Evolutionary conservation across 1,140 invertebrate species (phyloP), one percentile per base, ranked within the genome.

Genomic region (Pinna nobilis): DNA sequence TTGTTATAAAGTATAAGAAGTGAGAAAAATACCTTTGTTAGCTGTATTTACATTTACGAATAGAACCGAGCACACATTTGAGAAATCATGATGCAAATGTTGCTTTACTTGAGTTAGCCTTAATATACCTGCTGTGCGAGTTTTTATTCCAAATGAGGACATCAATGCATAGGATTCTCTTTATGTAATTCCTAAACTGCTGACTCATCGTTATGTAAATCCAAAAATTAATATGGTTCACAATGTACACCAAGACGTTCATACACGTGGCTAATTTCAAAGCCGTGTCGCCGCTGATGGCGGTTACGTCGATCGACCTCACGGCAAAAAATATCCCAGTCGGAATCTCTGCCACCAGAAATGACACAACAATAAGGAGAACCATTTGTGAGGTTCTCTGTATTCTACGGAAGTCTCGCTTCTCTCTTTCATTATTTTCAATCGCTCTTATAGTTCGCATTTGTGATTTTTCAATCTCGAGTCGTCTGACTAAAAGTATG

Each of bases 171-270:
- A 66, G 32, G 35, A 66, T n/a, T 23, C 39, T 66, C 33, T 65
- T 75, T 28, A 75, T 33, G 23, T 60, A 41, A 3, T 39, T 25
- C 15, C 73, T 63, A 41, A 75, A 75, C 50, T 75, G 66, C 4
- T 50, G 41, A 60, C 73, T 75, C 13, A 75, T 30, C 4, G 61
- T 65, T 6, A 75, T 61, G 33, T 70, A 75, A 13, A 75, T 75
- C 73, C 73, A 75, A 39, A 75, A 75, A 30, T 75, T 75, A 25
- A 75, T 65, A 41, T 69, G 53, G 50, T 70, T 69, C 49, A 63
- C 67, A 11, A 65, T 32, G 23, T 69, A 75, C 18, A 75, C 73
- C 1, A 75, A 20, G 9, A 70, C 32, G 35, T 75, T 75, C 13
- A 75, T n/a, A 23, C 69, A 50, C 15, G 67, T 50, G 37, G 73